Evolutionary conservation across 2,113 vertebrate genomes (phyloP).

Genomic region (Amblyornis subalaris): DNA sequence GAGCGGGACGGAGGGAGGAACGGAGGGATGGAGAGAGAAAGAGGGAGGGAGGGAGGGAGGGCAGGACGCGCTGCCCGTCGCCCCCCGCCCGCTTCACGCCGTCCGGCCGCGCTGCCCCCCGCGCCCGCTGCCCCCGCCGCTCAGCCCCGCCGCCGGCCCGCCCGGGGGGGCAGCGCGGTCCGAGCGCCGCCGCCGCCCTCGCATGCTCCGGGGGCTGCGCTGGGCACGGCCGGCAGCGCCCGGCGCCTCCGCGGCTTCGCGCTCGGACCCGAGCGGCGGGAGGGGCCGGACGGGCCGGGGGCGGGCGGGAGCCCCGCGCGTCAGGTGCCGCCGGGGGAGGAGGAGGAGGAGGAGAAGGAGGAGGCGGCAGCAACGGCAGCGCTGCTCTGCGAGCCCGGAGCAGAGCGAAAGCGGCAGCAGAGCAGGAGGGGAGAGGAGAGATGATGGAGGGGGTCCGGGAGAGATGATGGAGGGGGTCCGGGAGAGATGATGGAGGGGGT

Average conservation of each 20-base stretch:
- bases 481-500: background rate
- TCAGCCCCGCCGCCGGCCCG: background rate
- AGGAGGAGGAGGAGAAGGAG: background rate
- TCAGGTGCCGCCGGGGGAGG: background rate
- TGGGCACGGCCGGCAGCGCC: background rate
- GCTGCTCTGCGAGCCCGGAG: background rate
- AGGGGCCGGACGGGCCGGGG: background rate
- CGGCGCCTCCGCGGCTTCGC: background rate
- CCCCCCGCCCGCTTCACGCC: background rate
- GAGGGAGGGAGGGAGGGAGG: background rate
- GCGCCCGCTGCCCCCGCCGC: background rate
- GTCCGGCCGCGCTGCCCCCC: background rate
- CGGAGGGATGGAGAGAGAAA: background rate
- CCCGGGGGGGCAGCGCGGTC: background rate
- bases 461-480: background rate
- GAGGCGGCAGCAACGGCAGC: background rate
- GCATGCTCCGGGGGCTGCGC: slow-evolving; percentile 2
- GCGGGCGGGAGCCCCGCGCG: background rate
- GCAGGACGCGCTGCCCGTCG: background rate
- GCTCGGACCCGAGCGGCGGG: background rate
- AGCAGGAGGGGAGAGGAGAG: background rate
- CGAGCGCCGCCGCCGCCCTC: background rate
- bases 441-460: background rate
- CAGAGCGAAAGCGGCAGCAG: background rate
- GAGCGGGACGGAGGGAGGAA: background rate